Conservation (phyloP, 2,797 vertebrate genomes). For the Eulemur coronatus region DNA sequence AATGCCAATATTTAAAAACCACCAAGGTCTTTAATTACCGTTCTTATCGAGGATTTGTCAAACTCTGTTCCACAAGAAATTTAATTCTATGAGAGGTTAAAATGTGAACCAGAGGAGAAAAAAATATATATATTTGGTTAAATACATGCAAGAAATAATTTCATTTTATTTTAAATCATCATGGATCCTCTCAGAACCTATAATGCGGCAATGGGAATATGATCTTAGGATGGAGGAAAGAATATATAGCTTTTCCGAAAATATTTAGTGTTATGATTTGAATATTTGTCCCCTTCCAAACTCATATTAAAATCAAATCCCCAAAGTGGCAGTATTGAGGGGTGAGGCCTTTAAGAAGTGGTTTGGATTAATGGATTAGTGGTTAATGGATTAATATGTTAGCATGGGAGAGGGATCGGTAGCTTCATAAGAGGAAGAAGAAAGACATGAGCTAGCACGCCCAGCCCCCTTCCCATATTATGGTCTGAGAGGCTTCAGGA, state of each 20-base stretch:
- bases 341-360: not conserved
- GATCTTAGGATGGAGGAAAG: not conserved
- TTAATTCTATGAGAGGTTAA: not conserved
- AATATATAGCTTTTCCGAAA: not conserved
- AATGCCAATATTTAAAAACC: slow-evolving; percentile 41
- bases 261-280: not conserved
- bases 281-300: not conserved
- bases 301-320: not conserved
- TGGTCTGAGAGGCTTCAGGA: not conserved
- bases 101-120: not conserved
- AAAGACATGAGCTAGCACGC: not conserved
- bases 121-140: not conserved
- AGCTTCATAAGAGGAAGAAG: not conserved
- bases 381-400: not conserved
- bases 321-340: not conserved
- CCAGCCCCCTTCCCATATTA: not conserved
- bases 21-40: slow-evolving; percentile 27
- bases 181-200: not conserved
- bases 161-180: not conserved
- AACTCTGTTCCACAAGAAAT: not conserved
- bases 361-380: not conserved
- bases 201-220: not conserved
- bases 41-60: not conserved
- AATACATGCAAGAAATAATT: not conserved
- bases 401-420: not conserved